phyloP scores from a whole-genome alignment of 2,113 vertebrate species.

The Merops nubicus region DNA sequence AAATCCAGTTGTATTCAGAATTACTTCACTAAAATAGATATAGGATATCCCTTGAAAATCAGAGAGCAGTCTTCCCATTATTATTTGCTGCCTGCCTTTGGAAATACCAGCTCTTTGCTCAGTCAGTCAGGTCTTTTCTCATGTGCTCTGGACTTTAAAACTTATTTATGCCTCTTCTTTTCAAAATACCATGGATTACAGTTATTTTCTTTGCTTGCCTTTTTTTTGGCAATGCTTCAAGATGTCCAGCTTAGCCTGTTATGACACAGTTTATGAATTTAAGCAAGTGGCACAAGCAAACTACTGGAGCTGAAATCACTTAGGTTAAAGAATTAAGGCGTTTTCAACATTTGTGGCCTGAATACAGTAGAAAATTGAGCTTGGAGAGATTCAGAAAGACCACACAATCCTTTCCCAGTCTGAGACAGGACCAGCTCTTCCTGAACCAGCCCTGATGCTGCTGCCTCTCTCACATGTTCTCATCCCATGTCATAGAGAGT shows the following conservation, averaged over 20 bases:
- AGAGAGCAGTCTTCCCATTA: not conserved
- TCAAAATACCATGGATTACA: not conserved
- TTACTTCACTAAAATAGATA: not conserved
- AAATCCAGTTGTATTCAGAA: not conserved
- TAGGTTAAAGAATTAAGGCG: not conserved
- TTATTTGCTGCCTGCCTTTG: not conserved
- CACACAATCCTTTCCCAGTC: rapidly evolving
- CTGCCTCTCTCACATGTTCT: not conserved
- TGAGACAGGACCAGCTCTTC: not conserved
- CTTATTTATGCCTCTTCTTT: conserved; percentile 34
- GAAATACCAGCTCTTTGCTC: not conserved
- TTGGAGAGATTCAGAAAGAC: not conserved
- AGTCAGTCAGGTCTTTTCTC: not conserved
- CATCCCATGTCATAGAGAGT: rapidly evolving
- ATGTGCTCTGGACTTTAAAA: not conserved
- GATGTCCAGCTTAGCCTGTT: not conserved
- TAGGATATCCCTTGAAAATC: not conserved
- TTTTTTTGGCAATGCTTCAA: not conserved
- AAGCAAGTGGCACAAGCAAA: not conserved
- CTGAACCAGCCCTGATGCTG: not conserved
- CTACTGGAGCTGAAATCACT: not conserved
- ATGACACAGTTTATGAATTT: conserved; percentile 28
- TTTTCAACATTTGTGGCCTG: not conserved
- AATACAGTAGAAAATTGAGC: not conserved
- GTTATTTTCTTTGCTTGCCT: not conserved